Conservation (phyloP, 2,797 vertebrate genomes). For the Anguilla marmorata region DNA sequence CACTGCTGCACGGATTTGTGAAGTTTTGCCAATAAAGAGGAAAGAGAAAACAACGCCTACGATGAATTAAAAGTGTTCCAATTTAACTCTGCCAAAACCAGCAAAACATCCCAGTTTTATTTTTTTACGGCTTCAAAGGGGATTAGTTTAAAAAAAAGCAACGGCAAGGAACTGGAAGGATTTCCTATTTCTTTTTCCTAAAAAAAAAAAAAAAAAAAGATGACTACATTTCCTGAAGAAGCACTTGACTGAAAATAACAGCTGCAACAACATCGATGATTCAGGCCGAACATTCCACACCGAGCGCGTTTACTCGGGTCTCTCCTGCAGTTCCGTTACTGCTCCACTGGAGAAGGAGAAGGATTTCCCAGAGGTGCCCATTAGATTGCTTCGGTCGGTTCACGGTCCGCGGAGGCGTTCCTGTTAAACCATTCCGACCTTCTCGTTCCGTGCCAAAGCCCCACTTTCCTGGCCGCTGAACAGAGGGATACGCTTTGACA, state of each 20-base stretch:
- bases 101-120: neutral
- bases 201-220: neutral
- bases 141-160: neutral
- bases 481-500: neutral
- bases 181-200: neutral
- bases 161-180: neutral
- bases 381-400: neutral
- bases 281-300: neutral
- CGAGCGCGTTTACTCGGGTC: neutral
- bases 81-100: neutral
- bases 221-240: neutral
- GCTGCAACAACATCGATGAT: slow-evolving; percentile 24
- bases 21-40: slow-evolving; percentile 5
- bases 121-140: slow-evolving; percentile 4
- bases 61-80: neutral
- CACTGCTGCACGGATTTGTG: neutral
- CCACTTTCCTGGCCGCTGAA: neutral
- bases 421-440: neutral
- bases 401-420: neutral
- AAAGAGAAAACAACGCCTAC: neutral
- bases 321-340: neutral
- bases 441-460: neutral
- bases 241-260: slow-evolving; percentile 16
- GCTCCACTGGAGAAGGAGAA: neutral
- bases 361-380: neutral